Conservation (phyloP, 2,888 invertebrate genomes). For the Clivina fossor region DNA sequence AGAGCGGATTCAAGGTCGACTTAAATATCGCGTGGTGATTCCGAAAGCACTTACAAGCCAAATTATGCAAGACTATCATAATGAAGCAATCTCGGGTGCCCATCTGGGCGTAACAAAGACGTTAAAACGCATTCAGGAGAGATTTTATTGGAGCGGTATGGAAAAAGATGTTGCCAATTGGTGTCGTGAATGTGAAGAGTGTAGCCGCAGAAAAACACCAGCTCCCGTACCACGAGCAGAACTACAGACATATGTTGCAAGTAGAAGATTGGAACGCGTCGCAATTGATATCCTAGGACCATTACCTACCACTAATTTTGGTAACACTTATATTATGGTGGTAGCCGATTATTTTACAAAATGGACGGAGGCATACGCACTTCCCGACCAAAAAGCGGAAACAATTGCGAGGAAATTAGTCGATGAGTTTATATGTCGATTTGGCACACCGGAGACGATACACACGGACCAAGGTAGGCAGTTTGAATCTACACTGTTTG, state of each 20-base stretch:
- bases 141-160: too few species aligned
- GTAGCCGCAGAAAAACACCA: not conserved
- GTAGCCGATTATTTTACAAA: conserved; percentile 34
- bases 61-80: conserved; percentile 3
- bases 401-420: conserved; percentile 41
- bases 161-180: too few species aligned
- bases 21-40: conserved; percentile 1
- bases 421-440: conserved; percentile 34
- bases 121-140: not conserved
- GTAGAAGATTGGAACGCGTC: too few species aligned
- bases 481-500: conserved; percentile 39
- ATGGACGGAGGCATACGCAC: conserved; percentile 37
- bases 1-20: too few species aligned
- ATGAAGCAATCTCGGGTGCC: conserved; percentile 1
- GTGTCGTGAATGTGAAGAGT: conserved; percentile 10
- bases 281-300: not conserved
- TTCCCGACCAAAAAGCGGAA: conserved; percentile 37
- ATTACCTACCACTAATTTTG: not conserved
- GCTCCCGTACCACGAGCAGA: too few species aligned
- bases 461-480: conserved; percentile 40
- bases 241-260: too few species aligned
- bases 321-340: conserved; percentile 14
- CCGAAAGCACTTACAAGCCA: not conserved
- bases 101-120: conserved; percentile 14
- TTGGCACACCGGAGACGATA: conserved; percentile 29